Evolutionary conservation across 2,888 invertebrate species (phyloP), one percentile per base, ranked within the genome.

Genomic region (Hartigia nigra): DNA sequence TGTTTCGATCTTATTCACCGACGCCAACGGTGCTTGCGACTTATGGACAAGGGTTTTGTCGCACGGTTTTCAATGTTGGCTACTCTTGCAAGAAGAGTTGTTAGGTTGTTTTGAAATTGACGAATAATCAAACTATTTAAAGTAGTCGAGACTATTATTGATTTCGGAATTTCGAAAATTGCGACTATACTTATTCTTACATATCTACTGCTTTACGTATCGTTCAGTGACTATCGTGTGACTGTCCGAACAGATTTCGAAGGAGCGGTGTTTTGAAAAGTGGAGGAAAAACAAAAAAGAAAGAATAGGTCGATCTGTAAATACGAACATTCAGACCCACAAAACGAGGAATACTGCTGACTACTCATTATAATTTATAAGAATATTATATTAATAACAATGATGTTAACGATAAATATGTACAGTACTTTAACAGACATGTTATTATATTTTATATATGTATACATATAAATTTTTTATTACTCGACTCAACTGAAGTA

Each of bases 391-490:
- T 32, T 72, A 31, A 72, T 32, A 72, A 32, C 32, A 72, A 72
- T 31, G 72, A 55, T 23, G 72, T 72, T 72, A 72, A 72, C 31
- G 72, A 72, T 83, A 78, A 84, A 84, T 83, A 83, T 86, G 85
- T 86, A 87, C 86, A 87, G 86, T 86, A 84, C 81, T 82, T 82
- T 84, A 84, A 85, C 86, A 86, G 84, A 87, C 80, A 77, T 81
- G 80, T 83, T 84, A 84, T 83, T 82, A 84, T 83, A 85, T 85
- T 86, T 85, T 85, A 85, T 86, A 86, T 84, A 85, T 83, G 82
- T 85, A 86, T 82, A 83, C 83, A 84, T 84, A 83, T 85, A 85
- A 84, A 85, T 86, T 88, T 87, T 87, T 87, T 87, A 86, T 87
- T 85, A 86, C 84, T 83, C 79, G 82, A 82, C 81, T 84, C 78